Evolutionary conservation across 2,113 vertebrate species (phyloP), one percentile per base, ranked within the genome.

Genomic region (Thunnus maccoyii): DNA sequence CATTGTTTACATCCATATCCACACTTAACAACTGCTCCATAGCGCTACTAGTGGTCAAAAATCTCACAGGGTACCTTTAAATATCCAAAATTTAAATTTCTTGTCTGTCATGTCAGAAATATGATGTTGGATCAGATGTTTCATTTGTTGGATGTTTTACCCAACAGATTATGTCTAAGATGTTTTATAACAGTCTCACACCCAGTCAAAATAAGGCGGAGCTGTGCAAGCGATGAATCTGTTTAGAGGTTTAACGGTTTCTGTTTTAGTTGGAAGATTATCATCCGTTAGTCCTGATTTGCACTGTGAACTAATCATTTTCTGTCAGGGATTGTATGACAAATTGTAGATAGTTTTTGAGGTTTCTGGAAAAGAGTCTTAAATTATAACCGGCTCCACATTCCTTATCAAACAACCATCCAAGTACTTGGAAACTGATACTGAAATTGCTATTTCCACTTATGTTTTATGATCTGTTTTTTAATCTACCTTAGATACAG

Each of bases 321-420:
- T 41, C 57, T 65, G 55, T 69, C 55, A 55, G 32, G 25, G 54
- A 51, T 27, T 30, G 51, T 74, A 79, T 87, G 70, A 87, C 82
- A 81, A 48, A 67, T 73, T 50, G n/a, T 22, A 50, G 61, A 16
- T 71, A 86, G 25, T 68, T 70, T 57, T 44, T 67, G 58, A 73
- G 71, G 67, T 76, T 73, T 79, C 36, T 56, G 57, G 55, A 57
- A 58, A 72, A 46, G n/a, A 67, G 48, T 36, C 22, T 58, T 80
- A 73, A 79, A 72, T 77, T 27, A 15, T 47, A 55, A 36, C 55
- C 51, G 14, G 20, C 68, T 54, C 73, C 71, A 3, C 27, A 3
- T 14, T 7, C 67, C 30, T 22, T 54, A 67, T 82, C 82, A 76
- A 85, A 75, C 71, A 69, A 20, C 54, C 67, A 57, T 41, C 72